These are phyloP conservation scores for Falco naumanni DNA, from an alignment of 2,797 vertebrate genomes.

Conservation along the genomic window DNA sequence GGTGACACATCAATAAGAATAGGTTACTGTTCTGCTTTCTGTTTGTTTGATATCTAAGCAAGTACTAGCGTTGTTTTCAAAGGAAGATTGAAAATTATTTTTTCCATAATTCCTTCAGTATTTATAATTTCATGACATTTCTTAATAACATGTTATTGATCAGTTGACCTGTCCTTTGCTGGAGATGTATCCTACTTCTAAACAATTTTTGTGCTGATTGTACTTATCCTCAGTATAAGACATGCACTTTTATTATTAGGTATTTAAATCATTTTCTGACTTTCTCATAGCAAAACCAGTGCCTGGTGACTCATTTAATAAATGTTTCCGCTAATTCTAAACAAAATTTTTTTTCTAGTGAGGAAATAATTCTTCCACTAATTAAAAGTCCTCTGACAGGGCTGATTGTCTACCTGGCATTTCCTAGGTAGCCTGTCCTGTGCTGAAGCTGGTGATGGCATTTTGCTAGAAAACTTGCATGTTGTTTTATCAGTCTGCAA, in stretches of 20 bases:
- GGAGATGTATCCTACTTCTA: not conserved
- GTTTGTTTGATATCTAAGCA: constrained; percentile 35
- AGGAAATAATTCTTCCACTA: constrained; percentile 13
- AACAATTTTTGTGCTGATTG: not conserved
- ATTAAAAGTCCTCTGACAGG: not conserved
- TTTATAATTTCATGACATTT: constrained; percentile 68
- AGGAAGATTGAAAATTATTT: constrained; percentile 8
- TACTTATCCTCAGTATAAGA: not conserved
- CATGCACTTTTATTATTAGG: not conserved
- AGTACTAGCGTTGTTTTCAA: not conserved
- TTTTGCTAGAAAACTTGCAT: not conserved
- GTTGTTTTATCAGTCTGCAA: not conserved
- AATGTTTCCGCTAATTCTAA: not conserved
- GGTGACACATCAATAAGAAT: not conserved
- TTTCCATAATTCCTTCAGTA: not conserved
- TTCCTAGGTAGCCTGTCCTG: not conserved
- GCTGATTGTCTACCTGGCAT: not conserved
- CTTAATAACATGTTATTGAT: constrained; percentile 51
- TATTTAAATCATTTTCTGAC: not conserved
- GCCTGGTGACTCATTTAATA: not conserved
- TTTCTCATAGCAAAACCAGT: not conserved
- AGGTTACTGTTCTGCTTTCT: not conserved
- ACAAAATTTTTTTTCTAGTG: constrained; percentile 25
- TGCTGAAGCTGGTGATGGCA: not conserved
- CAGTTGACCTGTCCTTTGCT: not conserved